phyloP scores from a whole-genome alignment of 1,140 invertebrate genomes.

The Apocrypta bakeri region DNA sequence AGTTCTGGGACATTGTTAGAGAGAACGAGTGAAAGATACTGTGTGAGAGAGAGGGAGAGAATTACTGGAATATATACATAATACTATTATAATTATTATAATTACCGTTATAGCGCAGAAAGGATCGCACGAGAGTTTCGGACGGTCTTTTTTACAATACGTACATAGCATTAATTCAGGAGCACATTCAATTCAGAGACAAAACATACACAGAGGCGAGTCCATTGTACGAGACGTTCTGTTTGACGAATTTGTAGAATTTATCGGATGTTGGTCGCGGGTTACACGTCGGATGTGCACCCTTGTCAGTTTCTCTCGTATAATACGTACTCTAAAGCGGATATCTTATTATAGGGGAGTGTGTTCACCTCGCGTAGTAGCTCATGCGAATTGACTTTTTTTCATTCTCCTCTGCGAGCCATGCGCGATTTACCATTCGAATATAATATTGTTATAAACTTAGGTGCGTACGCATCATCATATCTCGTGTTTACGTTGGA shows the following conservation, averaged over 20 bases:
- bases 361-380: background rate
- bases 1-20: background rate
- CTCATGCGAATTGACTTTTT: background rate
- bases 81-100: background rate
- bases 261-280: background rate
- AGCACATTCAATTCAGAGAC: background rate
- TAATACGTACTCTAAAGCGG: background rate
- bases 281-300: background rate
- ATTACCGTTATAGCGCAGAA: background rate
- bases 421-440: background rate
- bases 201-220: background rate
- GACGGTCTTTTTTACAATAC: slow-evolving; percentile 14
- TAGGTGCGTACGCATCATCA: background rate
- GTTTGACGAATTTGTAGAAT: slow-evolving; percentile 21
- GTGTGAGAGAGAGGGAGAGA: background rate
- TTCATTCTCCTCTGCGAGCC: background rate
- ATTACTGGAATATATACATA: background rate
- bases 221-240: background rate
- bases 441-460: background rate
- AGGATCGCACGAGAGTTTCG: background rate
- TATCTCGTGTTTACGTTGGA: background rate
- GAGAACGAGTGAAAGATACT: background rate
- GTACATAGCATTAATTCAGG: background rate
- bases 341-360: background rate
- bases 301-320: background rate